These are phyloP conservation scores for Oceanodroma tethys DNA, from an alignment of 2,113 vertebrate genomes.

Conservation along the genomic window DNA sequence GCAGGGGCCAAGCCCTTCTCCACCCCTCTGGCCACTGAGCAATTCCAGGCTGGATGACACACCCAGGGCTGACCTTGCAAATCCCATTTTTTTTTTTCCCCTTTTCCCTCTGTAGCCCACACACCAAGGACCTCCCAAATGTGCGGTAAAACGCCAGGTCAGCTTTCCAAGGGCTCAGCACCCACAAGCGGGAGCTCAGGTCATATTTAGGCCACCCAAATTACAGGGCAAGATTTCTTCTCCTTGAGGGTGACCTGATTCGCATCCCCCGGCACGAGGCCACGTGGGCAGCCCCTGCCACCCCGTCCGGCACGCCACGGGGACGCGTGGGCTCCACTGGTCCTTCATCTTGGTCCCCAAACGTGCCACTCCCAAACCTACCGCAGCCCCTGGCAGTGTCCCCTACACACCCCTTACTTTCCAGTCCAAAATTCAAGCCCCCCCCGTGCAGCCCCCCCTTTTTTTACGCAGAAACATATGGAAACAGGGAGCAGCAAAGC, in stretches of 20 bases:
- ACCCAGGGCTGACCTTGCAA: conserved; percentile 20
- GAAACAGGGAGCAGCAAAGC: background rate
- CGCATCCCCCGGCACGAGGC: background rate
- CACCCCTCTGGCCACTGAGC: background rate
- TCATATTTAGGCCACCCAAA: conserved; percentile 36
- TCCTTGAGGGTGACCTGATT: background rate
- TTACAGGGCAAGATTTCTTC: background rate
- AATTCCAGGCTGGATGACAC: background rate
- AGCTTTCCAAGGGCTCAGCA: conserved; percentile 9
- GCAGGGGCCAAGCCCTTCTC: background rate
- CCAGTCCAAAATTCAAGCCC: background rate
- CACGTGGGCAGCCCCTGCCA: background rate
- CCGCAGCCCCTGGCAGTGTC: background rate
- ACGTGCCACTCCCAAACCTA: background rate
- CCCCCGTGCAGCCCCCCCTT: background rate
- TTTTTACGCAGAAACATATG: accelerated
- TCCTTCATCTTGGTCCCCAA: background rate
- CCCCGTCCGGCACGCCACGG: accelerated
- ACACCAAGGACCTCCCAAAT: conserved; percentile 50
- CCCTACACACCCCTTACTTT: background rate
- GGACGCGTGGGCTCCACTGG: accelerated
- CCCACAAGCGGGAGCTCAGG: background rate
- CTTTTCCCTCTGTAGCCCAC: conserved; percentile 10
- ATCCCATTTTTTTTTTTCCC: background rate
- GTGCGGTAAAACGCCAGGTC: background rate